Conservation (phyloP, 2,888 invertebrate species). For the Alloscopus bannaensis region DNA sequence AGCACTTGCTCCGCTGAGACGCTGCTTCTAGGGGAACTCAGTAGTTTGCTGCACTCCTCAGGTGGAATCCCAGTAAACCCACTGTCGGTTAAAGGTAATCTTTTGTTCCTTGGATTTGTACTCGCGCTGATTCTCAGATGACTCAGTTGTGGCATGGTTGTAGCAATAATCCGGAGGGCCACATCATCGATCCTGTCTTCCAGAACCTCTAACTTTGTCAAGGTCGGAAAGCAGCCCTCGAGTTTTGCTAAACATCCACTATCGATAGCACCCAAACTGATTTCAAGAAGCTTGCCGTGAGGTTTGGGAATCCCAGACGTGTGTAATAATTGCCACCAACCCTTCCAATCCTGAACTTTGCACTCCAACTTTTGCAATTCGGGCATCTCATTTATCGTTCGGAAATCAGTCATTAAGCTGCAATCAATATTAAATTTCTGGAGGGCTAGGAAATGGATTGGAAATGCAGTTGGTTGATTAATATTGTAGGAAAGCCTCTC, state of each 20-base stretch:
- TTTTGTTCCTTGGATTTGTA: conserved; percentile 26
- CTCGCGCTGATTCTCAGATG: conserved; percentile 47
- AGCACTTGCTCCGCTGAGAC: background rate
- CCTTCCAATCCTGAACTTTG: conserved; percentile 53
- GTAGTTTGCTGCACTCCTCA: conserved; percentile 16
- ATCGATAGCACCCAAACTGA: conserved; percentile 54
- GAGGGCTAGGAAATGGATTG: conserved; percentile 38
- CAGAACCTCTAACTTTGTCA: conserved; percentile 43
- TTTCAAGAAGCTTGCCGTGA: conserved; percentile 18
- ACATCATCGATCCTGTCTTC: conserved; percentile 53
- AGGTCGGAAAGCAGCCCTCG: conserved; percentile 15
- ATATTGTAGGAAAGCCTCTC: background rate
- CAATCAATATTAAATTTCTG: conserved; percentile 45
- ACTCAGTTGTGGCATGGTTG: conserved; percentile 21
- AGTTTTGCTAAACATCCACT: conserved; percentile 46
- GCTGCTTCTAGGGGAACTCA: background rate
- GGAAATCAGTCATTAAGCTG: conserved; percentile 38
- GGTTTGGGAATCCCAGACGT: conserved; percentile 19
- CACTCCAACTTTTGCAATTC: conserved; percentile 45
- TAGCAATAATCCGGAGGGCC: conserved; percentile 43
- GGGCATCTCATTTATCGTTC: conserved; percentile 39
- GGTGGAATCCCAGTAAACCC: conserved; percentile 50
- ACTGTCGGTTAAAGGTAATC: conserved; percentile 34
- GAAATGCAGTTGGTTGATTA: conserved; percentile 36
- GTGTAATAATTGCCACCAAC: conserved; percentile 57